Conservation (phyloP, 2,113 vertebrate species). For the Sceloporus undulatus region DNA sequence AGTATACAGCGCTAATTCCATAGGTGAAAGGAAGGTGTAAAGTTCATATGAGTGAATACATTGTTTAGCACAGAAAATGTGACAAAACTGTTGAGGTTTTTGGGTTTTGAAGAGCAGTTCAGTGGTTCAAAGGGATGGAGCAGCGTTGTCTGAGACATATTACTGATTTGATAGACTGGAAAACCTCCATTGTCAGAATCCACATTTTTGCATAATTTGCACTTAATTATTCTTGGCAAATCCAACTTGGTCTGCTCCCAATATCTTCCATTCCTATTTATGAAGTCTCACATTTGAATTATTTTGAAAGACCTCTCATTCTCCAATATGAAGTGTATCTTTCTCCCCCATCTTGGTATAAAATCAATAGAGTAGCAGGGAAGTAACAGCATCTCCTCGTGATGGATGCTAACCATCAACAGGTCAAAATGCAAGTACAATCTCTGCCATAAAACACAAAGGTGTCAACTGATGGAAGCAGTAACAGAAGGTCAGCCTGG, state of each 20-base stretch:
- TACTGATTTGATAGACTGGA: not conserved
- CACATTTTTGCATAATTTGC: not conserved
- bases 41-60: not conserved
- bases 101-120: not conserved
- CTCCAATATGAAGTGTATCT: not conserved
- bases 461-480: not conserved
- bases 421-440: slow-evolving; percentile 1
- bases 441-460: slow-evolving; percentile 19
- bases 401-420: slow-evolving; percentile 1
- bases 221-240: slow-evolving; percentile 15
- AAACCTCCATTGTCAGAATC: not conserved
- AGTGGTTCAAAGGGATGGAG: not conserved
- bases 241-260: not conserved
- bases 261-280: slow-evolving; percentile 12
- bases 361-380: slow-evolving; percentile 21
- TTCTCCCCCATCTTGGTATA: not conserved
- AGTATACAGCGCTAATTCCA: no score
- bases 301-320: not conserved
- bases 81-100: not conserved
- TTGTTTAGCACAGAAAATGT: not conserved
- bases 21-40: not conserved
- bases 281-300: slow-evolving; percentile 26
- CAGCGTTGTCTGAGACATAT: not conserved
- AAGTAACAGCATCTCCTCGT: not conserved
- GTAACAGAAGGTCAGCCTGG: not conserved